Evolutionary conservation across 2,888 invertebrate genomes (phyloP).

Genomic region (Sarcophaga subvicina): DNA sequence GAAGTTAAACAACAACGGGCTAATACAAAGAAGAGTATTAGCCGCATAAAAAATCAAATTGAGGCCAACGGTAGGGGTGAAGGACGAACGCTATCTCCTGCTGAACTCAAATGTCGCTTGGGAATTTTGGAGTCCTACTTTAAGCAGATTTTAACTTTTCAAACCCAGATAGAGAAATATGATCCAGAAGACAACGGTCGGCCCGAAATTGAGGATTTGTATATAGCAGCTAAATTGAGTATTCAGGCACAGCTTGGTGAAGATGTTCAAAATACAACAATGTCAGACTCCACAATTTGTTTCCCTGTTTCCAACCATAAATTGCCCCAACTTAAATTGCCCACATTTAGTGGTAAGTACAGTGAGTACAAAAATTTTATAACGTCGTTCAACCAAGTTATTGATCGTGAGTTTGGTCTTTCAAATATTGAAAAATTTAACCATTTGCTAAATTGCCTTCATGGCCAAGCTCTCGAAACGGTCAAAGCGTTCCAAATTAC

Average conservation of each 20-base stretch:
- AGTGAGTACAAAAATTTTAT: conserved; percentile 56
- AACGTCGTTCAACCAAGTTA: conserved; percentile 45
- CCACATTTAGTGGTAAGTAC: conserved; percentile 37
- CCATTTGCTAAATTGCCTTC: conserved; percentile 45
- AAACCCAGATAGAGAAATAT: conserved; percentile 27
- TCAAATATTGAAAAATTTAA: conserved; percentile 49
- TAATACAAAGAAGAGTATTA: conserved; percentile 25
- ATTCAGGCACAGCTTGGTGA: neutral
- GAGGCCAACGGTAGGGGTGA: conserved; percentile 34
- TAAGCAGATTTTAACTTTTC: conserved; percentile 11
- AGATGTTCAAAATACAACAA: no score
- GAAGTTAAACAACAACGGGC: conserved; percentile 32
- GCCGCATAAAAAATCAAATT: conserved; percentile 27
- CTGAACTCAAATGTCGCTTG: conserved; percentile 17
- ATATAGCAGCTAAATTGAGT: neutral
- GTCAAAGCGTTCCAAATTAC: conserved; percentile 34
- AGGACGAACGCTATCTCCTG: conserved; percentile 4
- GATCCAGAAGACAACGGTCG: conserved; percentile 26
- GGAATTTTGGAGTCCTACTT: conserved; percentile 40
- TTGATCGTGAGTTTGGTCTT: conserved; percentile 41
- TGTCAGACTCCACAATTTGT: no score
- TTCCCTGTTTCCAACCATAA: no score
- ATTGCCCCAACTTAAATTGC: no score
- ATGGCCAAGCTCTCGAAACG: conserved; percentile 46
- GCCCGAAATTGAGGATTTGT: conserved; percentile 8